These are phyloP conservation scores for Eupithecia vulgata DNA, from an alignment of 2,888 invertebrate species.

Conservation along the genomic window DNA sequence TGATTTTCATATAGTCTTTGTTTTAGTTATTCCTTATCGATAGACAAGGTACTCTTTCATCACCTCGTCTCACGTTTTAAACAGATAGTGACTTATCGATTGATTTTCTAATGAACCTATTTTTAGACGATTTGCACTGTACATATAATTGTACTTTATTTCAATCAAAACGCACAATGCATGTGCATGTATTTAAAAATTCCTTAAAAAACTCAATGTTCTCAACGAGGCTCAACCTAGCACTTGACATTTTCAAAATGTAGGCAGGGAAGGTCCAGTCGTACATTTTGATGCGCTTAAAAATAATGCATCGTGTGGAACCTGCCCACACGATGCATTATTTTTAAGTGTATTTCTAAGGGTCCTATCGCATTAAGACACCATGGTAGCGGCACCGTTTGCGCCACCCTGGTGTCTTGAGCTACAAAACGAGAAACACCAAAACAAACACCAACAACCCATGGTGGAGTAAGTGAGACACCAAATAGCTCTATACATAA, in stretches of 20 bases:
- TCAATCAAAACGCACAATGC: not conserved
- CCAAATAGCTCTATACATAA: too few species aligned
- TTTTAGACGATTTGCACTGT: not conserved
- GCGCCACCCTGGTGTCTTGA: too few species aligned
- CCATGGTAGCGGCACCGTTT: too few species aligned
- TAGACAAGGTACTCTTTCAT: slow-evolving; percentile 3
- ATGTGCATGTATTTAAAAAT: not conserved
- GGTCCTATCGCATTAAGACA: too few species aligned
- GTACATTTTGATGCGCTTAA: too few species aligned
- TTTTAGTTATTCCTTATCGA: slow-evolving; percentile 4
- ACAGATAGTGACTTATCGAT: not conserved
- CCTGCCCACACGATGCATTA: too few species aligned
- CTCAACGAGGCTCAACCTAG: not conserved
- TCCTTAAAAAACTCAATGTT: not conserved
- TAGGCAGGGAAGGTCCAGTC: too few species aligned
- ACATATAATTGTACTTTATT: not conserved
- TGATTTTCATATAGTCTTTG: not conserved
- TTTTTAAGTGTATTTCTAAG: too few species aligned
- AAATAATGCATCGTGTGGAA: too few species aligned
- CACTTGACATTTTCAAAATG: not conserved
- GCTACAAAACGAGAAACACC: too few species aligned
- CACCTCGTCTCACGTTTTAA: slow-evolving; percentile 4
- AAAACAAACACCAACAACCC: too few species aligned
- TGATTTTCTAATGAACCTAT: not conserved
- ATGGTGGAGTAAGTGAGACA: too few species aligned